A percentile compares a stretch with the other conserved stretches of the same genome.
phyloP scores from a whole-genome alignment of 1,140 invertebrate genomes.

The Drosophila malerkotliana region DNA sequence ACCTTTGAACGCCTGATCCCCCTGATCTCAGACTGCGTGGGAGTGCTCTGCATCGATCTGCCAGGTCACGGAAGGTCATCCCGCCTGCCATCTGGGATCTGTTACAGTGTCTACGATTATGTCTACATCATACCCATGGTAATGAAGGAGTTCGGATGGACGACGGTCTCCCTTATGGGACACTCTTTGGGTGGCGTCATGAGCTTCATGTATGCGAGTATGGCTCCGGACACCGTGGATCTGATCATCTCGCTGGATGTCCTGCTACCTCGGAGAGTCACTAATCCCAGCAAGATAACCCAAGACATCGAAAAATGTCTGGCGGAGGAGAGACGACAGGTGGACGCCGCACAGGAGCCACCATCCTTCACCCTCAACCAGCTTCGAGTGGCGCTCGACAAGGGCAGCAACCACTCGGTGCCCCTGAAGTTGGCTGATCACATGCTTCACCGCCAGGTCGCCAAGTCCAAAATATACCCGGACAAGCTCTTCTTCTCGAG shows the following conservation, averaged over 20 bases:
- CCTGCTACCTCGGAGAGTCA: conserved; percentile 81
- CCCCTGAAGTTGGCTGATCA: conserved; percentile 85
- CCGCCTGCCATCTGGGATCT: conserved; percentile 85
- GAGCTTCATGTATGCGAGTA: conserved; percentile 85
- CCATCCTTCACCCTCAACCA: conserved; percentile 86
- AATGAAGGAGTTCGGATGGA: conserved; percentile 87
- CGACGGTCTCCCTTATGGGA: conserved; percentile 87
- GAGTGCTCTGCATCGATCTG: conserved; percentile 88
- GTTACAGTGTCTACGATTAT: conserved; percentile 86
- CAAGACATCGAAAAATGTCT: conserved; percentile 37
- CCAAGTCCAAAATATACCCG: conserved; percentile 84
- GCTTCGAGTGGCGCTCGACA: conserved; percentile 84
- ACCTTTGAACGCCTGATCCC: conserved; percentile 89
- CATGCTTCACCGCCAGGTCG: conserved; percentile 85
- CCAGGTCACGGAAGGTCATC: conserved; percentile 90
- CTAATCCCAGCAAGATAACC: background rate
- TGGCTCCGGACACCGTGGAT: conserved; percentile 86
- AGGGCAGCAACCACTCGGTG: conserved; percentile 85
- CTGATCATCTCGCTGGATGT: conserved; percentile 87
- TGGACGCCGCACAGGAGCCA: conserved; percentile 79
- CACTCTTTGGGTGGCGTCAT: conserved; percentile 88
- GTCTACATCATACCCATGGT: conserved; percentile 85
- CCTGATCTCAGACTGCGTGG: conserved; percentile 85
- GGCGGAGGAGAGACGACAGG: conserved; percentile 51
- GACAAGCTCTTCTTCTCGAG: conserved; percentile 86